Base-by-base conservation (phyloP, 2,888 invertebrate species). In the Lasiommata megera region DNA sequence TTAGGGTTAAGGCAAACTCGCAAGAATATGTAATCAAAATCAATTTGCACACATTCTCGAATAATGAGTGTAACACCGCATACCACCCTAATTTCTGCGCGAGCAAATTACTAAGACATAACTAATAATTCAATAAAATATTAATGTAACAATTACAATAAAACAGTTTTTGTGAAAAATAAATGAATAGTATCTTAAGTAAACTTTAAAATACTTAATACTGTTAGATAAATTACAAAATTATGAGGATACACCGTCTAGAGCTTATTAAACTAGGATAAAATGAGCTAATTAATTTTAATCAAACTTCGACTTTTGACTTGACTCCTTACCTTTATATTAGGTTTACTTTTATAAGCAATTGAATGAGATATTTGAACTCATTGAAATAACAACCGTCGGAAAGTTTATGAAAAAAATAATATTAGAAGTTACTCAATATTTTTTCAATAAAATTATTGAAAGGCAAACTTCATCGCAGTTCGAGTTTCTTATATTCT, bases 381-480 rank as follows among this genome's bases (percentile, higher is more conserved):
- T 28, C 36, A 36, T 37, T 36, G n/a, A 37, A 48, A 48, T 37
- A 36, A 18, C 36, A 48, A 14, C 23, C 8, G 36, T 23, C 18
- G 23, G 9, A 12, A 37, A 48, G 9, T 12, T 36, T 36, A 6
- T 12, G 34, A 48, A 48, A 48, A 12, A 11, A 18, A n/a, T 23
- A 36, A 23, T 7, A n/a, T n/a, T 17, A 34, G 7, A 36, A 48
- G 18, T 48, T 23, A 34, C 34, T 43, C n/a, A 1, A 48, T 36
- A 48, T 34, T 36, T 36, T 46, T 36, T n/a, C 11, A 34, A 48
- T 48, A 36, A 48, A 36, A n/a, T 36, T 47, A 28, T 28, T 28
- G 46, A 16, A 29, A 29, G 46, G 11, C 8, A 46, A 46, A 46
- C 14, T 28, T 43, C 12, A n/a, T 41, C 11, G 11, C n/a, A 11